Conservation (phyloP, 2,113 vertebrate genomes). For the Neomonachus schauinslandi region DNA sequence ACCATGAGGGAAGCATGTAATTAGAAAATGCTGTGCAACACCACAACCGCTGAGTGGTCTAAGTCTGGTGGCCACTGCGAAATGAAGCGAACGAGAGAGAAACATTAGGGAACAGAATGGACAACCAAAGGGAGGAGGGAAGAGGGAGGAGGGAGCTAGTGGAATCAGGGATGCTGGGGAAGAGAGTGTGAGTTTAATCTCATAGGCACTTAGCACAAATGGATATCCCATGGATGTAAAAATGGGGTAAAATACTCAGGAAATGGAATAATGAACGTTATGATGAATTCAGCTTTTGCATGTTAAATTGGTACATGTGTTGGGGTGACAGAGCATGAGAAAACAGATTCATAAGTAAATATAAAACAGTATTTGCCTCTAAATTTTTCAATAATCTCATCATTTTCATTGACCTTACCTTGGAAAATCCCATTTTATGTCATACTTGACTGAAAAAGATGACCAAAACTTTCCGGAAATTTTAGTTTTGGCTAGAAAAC, state of each 20-base stretch:
- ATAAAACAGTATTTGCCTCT: not conserved
- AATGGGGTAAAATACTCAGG: not conserved
- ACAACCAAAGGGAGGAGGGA: not conserved
- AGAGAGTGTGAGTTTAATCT: not conserved
- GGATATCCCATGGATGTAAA: not conserved
- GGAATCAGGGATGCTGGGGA: not conserved
- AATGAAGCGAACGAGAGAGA: not conserved
- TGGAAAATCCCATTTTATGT: not conserved
- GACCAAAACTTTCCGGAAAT: not conserved
- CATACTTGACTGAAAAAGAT: not conserved
- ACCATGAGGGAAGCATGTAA: not conserved
- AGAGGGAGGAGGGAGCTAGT: not conserved
- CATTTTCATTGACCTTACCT: not conserved
- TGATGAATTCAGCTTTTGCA: not conserved
- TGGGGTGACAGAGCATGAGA: not conserved
- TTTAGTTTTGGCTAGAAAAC: not conserved
- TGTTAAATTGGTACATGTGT: not conserved
- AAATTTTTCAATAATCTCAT: not conserved
- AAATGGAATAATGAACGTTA: not conserved
- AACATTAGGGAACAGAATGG: not conserved
- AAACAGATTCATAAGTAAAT: not conserved
- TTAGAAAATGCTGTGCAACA: not conserved
- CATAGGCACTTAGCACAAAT: not conserved
- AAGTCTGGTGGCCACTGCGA: not conserved
- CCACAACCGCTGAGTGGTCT: rapidly evolving